Conservation (phyloP, 2,113 vertebrate species). For the Apodemus speciosus region DNA sequence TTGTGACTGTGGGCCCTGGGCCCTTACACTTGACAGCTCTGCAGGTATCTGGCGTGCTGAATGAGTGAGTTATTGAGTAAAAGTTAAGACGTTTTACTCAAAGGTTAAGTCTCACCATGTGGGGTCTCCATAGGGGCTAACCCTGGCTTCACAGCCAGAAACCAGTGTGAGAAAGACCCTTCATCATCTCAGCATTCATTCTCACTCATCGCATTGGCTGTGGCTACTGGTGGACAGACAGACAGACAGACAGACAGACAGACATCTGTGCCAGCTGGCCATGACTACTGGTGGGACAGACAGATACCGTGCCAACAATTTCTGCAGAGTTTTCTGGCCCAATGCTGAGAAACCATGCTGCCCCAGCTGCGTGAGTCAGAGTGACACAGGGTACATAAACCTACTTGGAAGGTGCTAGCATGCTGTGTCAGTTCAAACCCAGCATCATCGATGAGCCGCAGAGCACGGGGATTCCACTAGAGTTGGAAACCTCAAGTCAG, state of each 20-base stretch:
- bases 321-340: neutral
- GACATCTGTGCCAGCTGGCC: neutral
- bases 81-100: neutral
- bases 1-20: neutral
- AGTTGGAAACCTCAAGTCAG: neutral
- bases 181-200: rapidly evolving
- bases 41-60: neutral
- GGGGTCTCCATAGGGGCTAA: neutral
- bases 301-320: too few relatives aligned
- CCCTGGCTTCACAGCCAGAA: too few relatives aligned
- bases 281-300: too few relatives aligned
- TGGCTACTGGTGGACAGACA: too few relatives aligned
- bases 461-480: rapidly evolving
- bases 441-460: neutral
- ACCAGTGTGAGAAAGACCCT: neutral
- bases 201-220: too few relatives aligned
- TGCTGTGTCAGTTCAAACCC: neutral
- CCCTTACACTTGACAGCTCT: neutral
- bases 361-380: neutral
- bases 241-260: neutral
- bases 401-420: neutral
- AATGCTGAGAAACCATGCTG: neutral
- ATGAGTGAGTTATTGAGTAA: neutral
- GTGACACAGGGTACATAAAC: neutral
- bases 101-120: neutral